A percentile compares a stretch with the other conserved stretches of the same genome.
These are phyloP conservation scores for Eilema depressum DNA, from an alignment of 2,888 invertebrate species.

Conservation along the genomic window DNA sequence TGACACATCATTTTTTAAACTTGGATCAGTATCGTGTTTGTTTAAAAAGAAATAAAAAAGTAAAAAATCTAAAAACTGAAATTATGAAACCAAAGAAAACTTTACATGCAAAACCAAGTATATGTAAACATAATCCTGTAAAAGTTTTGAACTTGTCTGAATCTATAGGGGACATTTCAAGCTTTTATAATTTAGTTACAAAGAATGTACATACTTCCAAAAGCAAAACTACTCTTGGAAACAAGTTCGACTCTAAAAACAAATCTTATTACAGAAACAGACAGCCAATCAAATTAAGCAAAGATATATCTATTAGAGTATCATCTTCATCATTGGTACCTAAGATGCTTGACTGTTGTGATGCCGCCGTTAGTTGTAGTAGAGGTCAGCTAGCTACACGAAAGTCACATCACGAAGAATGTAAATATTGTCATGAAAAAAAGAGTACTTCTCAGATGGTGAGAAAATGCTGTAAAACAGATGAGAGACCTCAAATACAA, in stretches of 20 bases:
- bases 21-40: constrained; percentile 21
- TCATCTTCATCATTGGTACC: constrained; percentile 31
- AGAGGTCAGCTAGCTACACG: not conserved
- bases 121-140: constrained; percentile 1
- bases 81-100: not conserved
- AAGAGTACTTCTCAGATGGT: not conserved
- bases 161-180: not conserved
- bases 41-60: constrained; percentile 30
- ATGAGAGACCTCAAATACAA: not conserved
- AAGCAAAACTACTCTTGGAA: not conserved
- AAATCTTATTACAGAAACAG: not conserved
- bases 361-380: constrained; percentile 29
- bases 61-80: constrained; percentile 19
- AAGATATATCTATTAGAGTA: constrained; percentile 37
- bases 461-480: not conserved
- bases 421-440: constrained; percentile 10
- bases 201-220: not conserved
- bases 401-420: constrained; percentile 3
- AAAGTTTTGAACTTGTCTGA: not conserved
- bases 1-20: constrained; percentile 22
- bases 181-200: not conserved
- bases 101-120: not conserved
- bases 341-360: constrained; percentile 17
- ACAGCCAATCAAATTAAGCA: not conserved
- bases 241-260: not conserved